phyloP scores from a whole-genome alignment of 2,888 invertebrate genomes.

The Gisinianus flammeolus region DNA sequence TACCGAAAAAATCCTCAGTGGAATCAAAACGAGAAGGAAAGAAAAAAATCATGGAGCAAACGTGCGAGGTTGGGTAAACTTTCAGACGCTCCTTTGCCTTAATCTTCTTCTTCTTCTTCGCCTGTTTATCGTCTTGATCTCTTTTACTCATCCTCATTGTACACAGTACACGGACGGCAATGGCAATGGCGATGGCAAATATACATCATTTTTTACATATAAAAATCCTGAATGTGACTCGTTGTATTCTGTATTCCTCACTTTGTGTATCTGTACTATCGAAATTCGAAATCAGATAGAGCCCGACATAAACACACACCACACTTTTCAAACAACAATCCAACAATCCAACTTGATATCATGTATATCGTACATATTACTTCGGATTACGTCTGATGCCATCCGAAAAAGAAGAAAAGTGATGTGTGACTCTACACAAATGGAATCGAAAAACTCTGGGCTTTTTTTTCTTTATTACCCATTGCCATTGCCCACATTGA shows the following conservation, averaged over 20 bases:
- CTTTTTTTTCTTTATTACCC: not conserved
- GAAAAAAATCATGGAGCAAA: not conserved
- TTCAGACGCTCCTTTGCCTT: not conserved
- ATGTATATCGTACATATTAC: not conserved
- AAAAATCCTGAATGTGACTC: no score
- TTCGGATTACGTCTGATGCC: not conserved
- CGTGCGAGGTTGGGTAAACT: not conserved
- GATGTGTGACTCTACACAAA: not conserved
- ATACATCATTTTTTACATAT: no score
- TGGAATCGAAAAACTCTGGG: not conserved
- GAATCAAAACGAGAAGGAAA: not conserved
- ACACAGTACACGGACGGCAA: no score
- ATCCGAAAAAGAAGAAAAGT: not conserved
- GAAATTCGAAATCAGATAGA: not conserved
- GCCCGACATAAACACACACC: not conserved
- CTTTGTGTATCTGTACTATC: not conserved
- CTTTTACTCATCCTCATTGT: no score
- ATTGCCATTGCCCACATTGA: not conserved
- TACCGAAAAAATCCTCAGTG: not conserved
- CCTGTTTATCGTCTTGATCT: no score
- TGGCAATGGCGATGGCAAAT: no score
- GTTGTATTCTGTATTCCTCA: not conserved
- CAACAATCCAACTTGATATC: not conserved
- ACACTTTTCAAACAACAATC: not conserved
- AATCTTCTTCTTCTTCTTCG: not conserved